Conservation (phyloP, 1,140 invertebrate species). For the Drosophila willistoni region DNA sequence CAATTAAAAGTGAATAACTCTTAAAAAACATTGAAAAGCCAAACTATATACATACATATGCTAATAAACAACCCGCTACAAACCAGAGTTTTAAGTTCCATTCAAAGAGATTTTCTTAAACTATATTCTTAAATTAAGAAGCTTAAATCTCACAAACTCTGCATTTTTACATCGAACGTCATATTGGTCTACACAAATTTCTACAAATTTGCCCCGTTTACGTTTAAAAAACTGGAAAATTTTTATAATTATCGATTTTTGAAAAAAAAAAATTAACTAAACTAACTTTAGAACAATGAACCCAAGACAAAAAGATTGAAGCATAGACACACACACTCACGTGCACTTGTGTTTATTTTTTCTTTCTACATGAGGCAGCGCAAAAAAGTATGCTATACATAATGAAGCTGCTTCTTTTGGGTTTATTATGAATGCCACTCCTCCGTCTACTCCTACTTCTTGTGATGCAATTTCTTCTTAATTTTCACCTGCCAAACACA, state of each 20-base stretch:
- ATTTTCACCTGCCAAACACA: conserved; percentile 5
- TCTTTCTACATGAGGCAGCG: conserved; percentile 5
- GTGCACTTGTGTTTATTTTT: conserved; percentile 36
- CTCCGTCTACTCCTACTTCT: not conserved
- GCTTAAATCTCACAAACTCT: too few species aligned
- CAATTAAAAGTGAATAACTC: too few species aligned
- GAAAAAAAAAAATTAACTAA: not conserved
- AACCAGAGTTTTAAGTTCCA: too few species aligned
- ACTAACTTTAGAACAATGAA: conserved; percentile 37
- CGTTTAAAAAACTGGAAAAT: not conserved
- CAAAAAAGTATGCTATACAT: conserved; percentile 74
- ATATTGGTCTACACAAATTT: not conserved
- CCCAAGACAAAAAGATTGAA: not conserved
- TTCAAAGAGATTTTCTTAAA: too few species aligned
- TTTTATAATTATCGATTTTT: not conserved
- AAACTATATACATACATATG: too few species aligned
- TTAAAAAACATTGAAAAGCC: too few species aligned
- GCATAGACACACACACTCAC: not conserved
- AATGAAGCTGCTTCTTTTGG: conserved; percentile 66
- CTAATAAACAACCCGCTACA: too few species aligned
- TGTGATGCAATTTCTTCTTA: not conserved
- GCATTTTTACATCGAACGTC: not conserved
- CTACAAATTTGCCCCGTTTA: not conserved
- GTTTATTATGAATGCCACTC: conserved; percentile 29
- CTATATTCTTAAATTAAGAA: too few species aligned